These are phyloP conservation scores for Cephus pygmeus DNA, from an alignment of 2,888 invertebrate species.

Conservation along the genomic window DNA sequence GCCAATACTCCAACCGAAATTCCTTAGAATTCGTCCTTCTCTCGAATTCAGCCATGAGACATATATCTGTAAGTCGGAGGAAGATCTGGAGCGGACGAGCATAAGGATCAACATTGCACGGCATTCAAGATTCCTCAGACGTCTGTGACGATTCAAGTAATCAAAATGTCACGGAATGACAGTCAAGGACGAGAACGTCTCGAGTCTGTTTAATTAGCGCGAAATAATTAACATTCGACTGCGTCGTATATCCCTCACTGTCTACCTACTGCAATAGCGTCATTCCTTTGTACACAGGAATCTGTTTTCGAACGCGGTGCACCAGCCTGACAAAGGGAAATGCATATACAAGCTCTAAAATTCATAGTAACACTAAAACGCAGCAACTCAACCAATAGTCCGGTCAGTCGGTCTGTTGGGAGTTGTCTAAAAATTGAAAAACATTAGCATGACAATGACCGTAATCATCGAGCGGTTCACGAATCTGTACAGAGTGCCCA, in stretches of 20 bases:
- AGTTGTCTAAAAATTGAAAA: neutral
- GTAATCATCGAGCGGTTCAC: neutral
- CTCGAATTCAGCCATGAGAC: neutral
- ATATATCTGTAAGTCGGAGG: neutral
- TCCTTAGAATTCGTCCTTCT: neutral
- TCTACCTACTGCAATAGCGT: neutral
- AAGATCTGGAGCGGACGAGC: neutral
- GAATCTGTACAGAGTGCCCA: neutral
- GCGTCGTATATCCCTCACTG: neutral
- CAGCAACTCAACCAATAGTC: neutral
- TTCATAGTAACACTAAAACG: neutral
- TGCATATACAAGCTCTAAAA: neutral
- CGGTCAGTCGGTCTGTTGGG: neutral
- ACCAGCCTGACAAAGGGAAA: neutral
- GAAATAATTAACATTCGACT: conserved; percentile 32
- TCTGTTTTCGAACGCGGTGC: neutral
- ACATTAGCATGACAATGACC: neutral
- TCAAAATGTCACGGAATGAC: conserved; percentile 2
- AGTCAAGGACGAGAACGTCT: neutral
- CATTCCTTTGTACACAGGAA: neutral
- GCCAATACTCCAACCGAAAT: neutral
- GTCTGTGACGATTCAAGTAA: neutral
- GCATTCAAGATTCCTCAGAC: neutral
- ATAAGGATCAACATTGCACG: neutral
- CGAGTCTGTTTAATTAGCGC: conserved; percentile 27